Evolutionary conservation across 1,140 invertebrate species (phyloP).

Genomic region (Mizuhopecten yessoensis): DNA sequence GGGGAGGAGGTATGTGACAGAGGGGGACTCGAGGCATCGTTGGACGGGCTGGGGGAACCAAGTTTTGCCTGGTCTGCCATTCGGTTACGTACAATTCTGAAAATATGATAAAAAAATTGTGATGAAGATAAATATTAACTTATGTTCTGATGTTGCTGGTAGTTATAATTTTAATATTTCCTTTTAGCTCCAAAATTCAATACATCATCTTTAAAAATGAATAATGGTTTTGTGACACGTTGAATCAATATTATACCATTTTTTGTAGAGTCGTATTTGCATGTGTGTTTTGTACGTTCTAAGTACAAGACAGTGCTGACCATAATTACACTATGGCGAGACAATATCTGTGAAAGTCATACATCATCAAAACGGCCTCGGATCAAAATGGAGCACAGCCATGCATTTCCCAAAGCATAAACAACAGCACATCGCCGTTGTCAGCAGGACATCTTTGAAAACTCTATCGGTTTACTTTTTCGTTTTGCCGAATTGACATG

Average conservation of each 20-base stretch:
- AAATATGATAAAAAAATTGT: slow-evolving; percentile 59
- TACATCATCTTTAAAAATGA: no score
- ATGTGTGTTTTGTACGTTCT: not conserved
- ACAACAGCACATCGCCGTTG: not conserved
- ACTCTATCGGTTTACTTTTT: slow-evolving; percentile 45
- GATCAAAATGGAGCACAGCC: slow-evolving; percentile 55
- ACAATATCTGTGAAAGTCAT: slow-evolving; percentile 44
- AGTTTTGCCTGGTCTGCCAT: slow-evolving; percentile 72
- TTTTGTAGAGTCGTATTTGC: not conserved
- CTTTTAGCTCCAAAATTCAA: no score
- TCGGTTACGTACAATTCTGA: slow-evolving; percentile 75
- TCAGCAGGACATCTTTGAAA: slow-evolving; percentile 46
- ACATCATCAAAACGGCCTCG: slow-evolving; percentile 31
- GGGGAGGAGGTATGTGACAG: slow-evolving; percentile 61
- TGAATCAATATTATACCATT: no score
- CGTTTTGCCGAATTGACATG: slow-evolving; percentile 23
- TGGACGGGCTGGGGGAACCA: slow-evolving; percentile 50
- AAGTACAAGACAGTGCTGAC: not conserved
- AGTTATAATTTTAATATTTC: no score
- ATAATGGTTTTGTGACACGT: no score
- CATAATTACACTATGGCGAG: not conserved
- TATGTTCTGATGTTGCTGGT: no score
- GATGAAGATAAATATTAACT: no score
- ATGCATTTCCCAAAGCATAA: slow-evolving; percentile 47
- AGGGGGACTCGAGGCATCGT: slow-evolving; percentile 52